Evolutionary conservation across 2,797 vertebrate genomes (phyloP).

Genomic region (Coreius guichenoti): DNA sequence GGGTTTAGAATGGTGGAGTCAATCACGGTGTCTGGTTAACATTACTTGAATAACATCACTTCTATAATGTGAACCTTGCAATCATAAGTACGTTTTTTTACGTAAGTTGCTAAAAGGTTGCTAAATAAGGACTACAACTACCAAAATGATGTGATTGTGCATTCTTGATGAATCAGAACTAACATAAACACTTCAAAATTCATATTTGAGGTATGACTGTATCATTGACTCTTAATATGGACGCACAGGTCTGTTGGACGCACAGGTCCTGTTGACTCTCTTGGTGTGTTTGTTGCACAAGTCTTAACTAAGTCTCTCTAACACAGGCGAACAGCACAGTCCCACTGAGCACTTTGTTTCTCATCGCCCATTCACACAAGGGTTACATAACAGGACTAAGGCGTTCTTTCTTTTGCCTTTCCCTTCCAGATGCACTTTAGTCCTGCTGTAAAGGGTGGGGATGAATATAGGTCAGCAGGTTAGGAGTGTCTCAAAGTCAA

Average conservation of each 20-base stretch:
- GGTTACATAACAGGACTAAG: slow-evolving; percentile 83
- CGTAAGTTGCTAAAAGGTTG: background rate
- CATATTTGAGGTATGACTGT: background rate
- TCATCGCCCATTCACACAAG: slow-evolving; percentile 69
- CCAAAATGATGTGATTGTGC: background rate
- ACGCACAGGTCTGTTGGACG: background rate
- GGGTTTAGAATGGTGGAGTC: background rate
- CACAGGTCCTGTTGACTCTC: background rate
- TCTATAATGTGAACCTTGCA: background rate
- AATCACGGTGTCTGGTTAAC: background rate
- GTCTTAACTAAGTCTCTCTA: slow-evolving; percentile 45
- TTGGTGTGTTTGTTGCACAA: slow-evolving; percentile 31
- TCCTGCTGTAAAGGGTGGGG: slow-evolving; percentile 74
- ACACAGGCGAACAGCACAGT: slow-evolving; percentile 67
- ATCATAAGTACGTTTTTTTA: background rate
- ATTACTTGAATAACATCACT: background rate
- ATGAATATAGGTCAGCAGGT: slow-evolving; percentile 84
- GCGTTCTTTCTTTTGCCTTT: slow-evolving; percentile 74
- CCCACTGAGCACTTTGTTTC: slow-evolving; percentile 68
- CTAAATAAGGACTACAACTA: background rate
- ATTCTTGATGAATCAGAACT: background rate
- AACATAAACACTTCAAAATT: background rate
- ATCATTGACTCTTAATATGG: no score
- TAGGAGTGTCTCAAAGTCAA: slow-evolving; percentile 81
- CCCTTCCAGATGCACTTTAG: slow-evolving; percentile 80